Evolutionary conservation across 2,797 vertebrate genomes (phyloP).

Genomic region (Lagorchestes hirsutus): DNA sequence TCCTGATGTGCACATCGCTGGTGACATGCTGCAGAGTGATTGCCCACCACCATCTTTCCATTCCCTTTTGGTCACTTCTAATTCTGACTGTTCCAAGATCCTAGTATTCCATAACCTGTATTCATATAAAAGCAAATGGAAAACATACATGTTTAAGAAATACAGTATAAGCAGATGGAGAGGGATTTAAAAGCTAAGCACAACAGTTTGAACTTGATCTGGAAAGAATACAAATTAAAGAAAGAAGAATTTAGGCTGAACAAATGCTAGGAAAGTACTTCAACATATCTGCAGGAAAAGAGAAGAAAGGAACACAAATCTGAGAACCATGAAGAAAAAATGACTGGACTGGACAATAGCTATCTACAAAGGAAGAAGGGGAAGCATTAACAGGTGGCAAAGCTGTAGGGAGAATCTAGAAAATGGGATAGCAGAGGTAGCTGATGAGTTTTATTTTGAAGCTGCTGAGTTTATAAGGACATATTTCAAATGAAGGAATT

Average conservation of each 20-base stretch:
- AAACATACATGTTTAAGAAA: neutral
- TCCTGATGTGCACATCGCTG: neutral
- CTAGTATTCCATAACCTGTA: neutral
- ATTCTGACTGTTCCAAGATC: neutral
- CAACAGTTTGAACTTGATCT: neutral
- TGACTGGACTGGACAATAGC: neutral
- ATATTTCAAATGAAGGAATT: neutral
- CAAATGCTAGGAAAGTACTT: neutral
- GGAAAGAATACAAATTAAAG: neutral
- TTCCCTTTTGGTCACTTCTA: neutral
- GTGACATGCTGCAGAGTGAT: neutral
- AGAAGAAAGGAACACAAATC: neutral
- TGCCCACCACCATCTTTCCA: neutral
- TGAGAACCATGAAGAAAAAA: neutral
- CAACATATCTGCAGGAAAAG: neutral
- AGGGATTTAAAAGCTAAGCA: neutral
- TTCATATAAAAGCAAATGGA: neutral
- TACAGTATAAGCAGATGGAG: neutral
- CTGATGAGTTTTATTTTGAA: neutral
- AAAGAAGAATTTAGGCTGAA: neutral
- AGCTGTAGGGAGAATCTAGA: neutral
- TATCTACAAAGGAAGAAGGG: neutral
- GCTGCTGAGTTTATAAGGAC: neutral
- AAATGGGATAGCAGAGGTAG: neutral
- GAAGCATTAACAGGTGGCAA: neutral